These are phyloP conservation scores for Theocolax elegans DNA, from an alignment of 1,140 invertebrate genomes.

Conservation along the genomic window DNA sequence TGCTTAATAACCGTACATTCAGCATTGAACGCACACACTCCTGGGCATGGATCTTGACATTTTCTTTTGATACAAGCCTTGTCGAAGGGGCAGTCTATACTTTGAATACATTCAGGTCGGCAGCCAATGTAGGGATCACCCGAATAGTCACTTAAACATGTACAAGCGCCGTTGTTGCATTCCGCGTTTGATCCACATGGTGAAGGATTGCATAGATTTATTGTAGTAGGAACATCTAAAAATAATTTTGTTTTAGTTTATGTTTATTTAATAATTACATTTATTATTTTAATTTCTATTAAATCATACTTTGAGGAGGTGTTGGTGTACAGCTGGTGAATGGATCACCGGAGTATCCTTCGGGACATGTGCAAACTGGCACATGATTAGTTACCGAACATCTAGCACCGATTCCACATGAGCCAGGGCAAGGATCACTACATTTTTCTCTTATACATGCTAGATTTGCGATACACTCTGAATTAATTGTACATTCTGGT, in stretches of 20 bases:
- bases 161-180: conserved; percentile 72
- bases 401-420: conserved; percentile 77
- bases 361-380: conserved; percentile 78
- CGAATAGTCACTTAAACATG: conserved; percentile 72
- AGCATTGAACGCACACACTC: conserved; percentile 77
- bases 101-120: conserved; percentile 76
- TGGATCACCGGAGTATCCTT: conserved; percentile 76
- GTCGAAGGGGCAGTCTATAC: conserved; percentile 76
- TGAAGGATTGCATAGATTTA: conserved; percentile 70
- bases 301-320: conserved; percentile 66
- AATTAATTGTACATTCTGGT: conserved; percentile 76
- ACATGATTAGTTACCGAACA: conserved; percentile 79
- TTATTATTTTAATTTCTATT: conserved; percentile 10
- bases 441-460: conserved; percentile 79
- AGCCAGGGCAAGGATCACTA: conserved; percentile 78
- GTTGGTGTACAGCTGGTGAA: conserved; percentile 74
- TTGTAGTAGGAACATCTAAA: conserved; percentile 39
- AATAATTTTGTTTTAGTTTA: conserved; percentile 7
- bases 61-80: conserved; percentile 79
- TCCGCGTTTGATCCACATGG: conserved; percentile 78
- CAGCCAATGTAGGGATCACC: conserved; percentile 77
- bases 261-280: conserved; percentile 32
- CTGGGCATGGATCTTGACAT: conserved; percentile 80
- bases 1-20: conserved; percentile 78
- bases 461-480: conserved; percentile 75